Base-by-base conservation (phyloP, 2,888 invertebrate genomes). In the Helicoverpa assulta region DNA sequence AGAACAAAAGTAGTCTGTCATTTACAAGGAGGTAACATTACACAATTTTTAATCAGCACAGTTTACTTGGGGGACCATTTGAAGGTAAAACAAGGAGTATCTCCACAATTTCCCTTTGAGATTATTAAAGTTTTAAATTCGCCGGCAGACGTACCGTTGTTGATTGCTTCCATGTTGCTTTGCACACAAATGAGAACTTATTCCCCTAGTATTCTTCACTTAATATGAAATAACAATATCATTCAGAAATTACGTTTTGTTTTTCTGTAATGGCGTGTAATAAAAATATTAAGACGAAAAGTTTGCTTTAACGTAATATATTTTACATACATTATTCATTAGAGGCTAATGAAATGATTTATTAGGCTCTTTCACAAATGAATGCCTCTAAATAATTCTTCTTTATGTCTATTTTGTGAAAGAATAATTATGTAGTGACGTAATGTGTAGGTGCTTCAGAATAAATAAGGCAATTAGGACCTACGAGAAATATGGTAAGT, bases 81-180 rank as follows among this genome's bases (percentile, higher is more conserved):
- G 21, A 47, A 60, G 75, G 40, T 62, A 65, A 53, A 70, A 76
- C 33, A 18, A 29, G 47, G 19, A 52, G 6, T 50, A 73, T 64
- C 54, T 68, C 14, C 21, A 67, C 68, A 54, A 65, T 68, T 72
- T 81, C 70, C 70, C 74, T 83, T 77, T 75, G 70, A 74, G 74
- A 72, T 76, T 76, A 83, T 82, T 85, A 82, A 80, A 80, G 60
- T 77, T 78, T 83, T 73, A 83, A 78, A 78, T 78, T 74, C 58
- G 21, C 70, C 52, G 51, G 52, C 43, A 80, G 75, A 66, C 70
- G 67, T 50, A 67, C 70, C 66, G 71, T 63, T 67, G 78, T 73
- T 80, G 80, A 83, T 85, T 82, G 72, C 75, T 74, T 80, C 67
- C 73, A n/a, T 62, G 61, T 76, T 77, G 57, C 76, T 66, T 78